phyloP scores from a whole-genome alignment of 2,888 invertebrate species.

The Syrista parreyssii region DNA sequence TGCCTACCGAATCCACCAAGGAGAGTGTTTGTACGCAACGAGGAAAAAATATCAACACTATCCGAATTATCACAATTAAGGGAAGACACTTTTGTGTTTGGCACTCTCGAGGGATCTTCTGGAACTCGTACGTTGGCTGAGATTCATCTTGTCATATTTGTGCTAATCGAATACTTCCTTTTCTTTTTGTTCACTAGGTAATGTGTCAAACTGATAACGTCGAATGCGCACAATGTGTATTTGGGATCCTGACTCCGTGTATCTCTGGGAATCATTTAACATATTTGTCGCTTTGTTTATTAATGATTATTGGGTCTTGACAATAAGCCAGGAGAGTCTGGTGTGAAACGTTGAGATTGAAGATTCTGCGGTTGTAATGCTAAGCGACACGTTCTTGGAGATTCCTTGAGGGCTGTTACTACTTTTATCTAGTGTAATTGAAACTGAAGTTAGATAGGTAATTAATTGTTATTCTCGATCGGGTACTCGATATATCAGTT shows the following conservation, averaged over 20 bases:
- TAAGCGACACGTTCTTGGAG: background rate
- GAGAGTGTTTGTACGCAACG: slow-evolving; percentile 59
- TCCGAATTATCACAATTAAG: slow-evolving; percentile 41
- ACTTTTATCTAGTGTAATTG: background rate
- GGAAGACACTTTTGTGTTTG: background rate
- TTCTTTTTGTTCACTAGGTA: background rate
- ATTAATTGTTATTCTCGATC: background rate
- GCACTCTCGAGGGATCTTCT: background rate
- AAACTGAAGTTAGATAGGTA: background rate
- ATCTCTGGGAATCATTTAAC: background rate
- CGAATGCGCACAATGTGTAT: background rate
- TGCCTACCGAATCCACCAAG: slow-evolving; percentile 53
- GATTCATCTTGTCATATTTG: background rate
- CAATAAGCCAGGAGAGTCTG: background rate
- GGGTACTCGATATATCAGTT: background rate
- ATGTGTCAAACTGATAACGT: background rate
- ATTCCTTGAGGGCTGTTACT: background rate
- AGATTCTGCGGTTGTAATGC: background rate
- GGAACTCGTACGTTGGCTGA: background rate
- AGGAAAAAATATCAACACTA: slow-evolving; percentile 61
- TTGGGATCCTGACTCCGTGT: background rate
- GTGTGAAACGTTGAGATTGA: background rate
- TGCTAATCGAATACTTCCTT: background rate
- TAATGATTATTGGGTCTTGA: background rate
- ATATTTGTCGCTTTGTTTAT: too few relatives aligned